Percentiles rank a stretch among this genome's conserved stretches.
Evolutionary conservation across 1,140 invertebrate genomes (phyloP).

Genomic region (Piezodorus guildinii): DNA sequence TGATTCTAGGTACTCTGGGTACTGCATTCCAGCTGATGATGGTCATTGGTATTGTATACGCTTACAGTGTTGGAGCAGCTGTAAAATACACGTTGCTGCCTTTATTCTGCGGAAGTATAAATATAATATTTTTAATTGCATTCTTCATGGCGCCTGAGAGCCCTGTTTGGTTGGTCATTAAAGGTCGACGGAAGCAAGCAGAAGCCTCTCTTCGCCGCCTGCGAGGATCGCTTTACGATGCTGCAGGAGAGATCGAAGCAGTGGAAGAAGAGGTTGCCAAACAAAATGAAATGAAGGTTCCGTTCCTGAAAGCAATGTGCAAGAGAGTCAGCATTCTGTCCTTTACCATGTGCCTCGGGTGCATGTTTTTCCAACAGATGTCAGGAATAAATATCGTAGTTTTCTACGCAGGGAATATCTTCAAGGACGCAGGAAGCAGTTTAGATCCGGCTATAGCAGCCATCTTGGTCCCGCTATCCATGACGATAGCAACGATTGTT

Average conservation of each 20-base stretch:
- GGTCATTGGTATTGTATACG: slow-evolving; percentile 42
- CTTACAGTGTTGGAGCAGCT: slow-evolving; percentile 25
- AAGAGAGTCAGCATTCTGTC: slow-evolving; percentile 49
- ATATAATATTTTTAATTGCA: slow-evolving; percentile 38
- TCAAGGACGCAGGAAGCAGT: slow-evolving; percentile 45
- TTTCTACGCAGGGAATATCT: slow-evolving; percentile 64
- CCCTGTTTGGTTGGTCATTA: slow-evolving; percentile 32
- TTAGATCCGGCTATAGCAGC: slow-evolving; percentile 34
- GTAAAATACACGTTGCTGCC: slow-evolving; percentile 25
- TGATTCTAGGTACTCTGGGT: slow-evolving; percentile 39
- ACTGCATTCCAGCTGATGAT: slow-evolving; percentile 74
- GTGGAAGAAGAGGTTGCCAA: slow-evolving; percentile 32
- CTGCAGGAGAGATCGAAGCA: slow-evolving; percentile 30
- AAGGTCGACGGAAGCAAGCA: slow-evolving; percentile 28
- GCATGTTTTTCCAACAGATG: slow-evolving; percentile 78
- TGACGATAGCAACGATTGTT: slow-evolving; percentile 32
- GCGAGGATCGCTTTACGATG: slow-evolving; percentile 51
- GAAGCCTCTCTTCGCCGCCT: slow-evolving; percentile 37
- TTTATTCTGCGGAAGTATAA: slow-evolving; percentile 32
- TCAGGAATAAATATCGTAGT: slow-evolving; percentile 76
- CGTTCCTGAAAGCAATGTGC: slow-evolving; percentile 42
- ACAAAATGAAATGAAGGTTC: slow-evolving; percentile 46
- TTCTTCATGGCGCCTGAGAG: slow-evolving; percentile 40
- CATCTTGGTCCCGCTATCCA: slow-evolving; percentile 32
- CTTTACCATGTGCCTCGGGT: slow-evolving; percentile 54